Base-by-base conservation (phyloP, 92 coral and sea anemone species). In the Zoanthus gigantus region DNA sequence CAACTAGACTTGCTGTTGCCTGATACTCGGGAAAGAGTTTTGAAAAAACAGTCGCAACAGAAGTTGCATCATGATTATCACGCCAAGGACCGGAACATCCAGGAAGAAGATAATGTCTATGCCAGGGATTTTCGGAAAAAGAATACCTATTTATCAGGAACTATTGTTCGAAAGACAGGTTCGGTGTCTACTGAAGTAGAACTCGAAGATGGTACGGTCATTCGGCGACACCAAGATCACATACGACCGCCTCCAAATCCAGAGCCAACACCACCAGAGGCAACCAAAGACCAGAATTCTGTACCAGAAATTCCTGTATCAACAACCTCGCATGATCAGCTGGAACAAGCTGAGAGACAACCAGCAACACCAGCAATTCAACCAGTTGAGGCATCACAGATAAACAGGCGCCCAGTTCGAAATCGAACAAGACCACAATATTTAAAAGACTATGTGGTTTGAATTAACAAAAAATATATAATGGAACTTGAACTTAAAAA, bases 51-150 rank as follows among this genome's bases (percentile, higher is more conserved):
- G 72, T 71, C 91, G 37, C 83, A 86, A 71, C 93, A 92, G 80
- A 90, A 92, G 82, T 71, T 71, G 30, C 77, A 75, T 9, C 95
- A 92, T 74, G 93, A 92, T 60, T 86, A 86, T 75, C 95, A 90
- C 30, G 92, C 93, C 30, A 90, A 71, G 69, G 82, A 86, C 75
- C 53, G 90, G 72, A 79, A 52, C 48, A 28, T 92, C 45, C 72
- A 66, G 37, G 77, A 77, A 15, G 93, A 88, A 23, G 91, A 90
- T 54, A 76, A 85, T 57, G 90, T 85, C 31, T 57, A 60, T 44
- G 88, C 76, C 18, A 88, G 67, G 83, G 92, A 93, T 74, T 92
- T 89, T 88, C 16, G 80, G 65, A 34, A 71, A 28, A 84, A 54
- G 73, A 89, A 83, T 84, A 67, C 91, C 34, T 90, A 93, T 93